phyloP scores from a whole-genome alignment of 2,113 vertebrate genomes.

The Toxotes jaculatrix region DNA sequence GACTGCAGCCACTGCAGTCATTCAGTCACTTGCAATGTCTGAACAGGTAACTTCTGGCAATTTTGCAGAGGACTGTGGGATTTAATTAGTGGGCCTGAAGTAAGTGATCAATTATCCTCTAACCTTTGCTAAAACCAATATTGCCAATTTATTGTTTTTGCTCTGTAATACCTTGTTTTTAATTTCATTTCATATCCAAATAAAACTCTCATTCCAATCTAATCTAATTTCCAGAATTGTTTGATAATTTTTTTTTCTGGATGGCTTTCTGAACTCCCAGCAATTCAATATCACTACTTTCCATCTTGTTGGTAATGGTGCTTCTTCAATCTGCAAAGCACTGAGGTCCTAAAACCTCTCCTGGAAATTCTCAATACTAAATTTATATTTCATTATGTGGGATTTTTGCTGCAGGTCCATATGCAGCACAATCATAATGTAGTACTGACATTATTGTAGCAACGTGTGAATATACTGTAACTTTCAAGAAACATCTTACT shows the following conservation, averaged over 20 bases:
- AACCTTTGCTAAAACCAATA: conserved; percentile 8
- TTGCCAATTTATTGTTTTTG: neutral
- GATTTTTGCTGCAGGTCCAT: neutral
- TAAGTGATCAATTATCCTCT: neutral
- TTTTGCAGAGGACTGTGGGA: neutral
- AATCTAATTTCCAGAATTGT: too few species aligned
- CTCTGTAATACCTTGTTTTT: neutral
- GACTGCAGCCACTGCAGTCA: neutral
- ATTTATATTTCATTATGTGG: neutral
- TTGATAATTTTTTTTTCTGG: too few species aligned
- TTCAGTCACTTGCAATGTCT: neutral
- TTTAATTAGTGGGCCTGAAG: neutral
- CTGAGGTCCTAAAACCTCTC: neutral
- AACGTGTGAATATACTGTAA: neutral
- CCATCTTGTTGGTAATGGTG: neutral
- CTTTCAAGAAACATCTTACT: neutral
- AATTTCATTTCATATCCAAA: neutral
- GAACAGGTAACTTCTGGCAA: neutral
- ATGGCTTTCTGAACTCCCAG: too few species aligned
- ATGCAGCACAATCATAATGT: neutral
- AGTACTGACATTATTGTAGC: neutral
- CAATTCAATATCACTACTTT: neutral
- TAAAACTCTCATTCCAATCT: too few species aligned
- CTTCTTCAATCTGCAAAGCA: conserved; percentile 2
- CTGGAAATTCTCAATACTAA: neutral